Base-by-base conservation (phyloP, 2,888 invertebrate genomes). In the Hipparchia semele region DNA sequence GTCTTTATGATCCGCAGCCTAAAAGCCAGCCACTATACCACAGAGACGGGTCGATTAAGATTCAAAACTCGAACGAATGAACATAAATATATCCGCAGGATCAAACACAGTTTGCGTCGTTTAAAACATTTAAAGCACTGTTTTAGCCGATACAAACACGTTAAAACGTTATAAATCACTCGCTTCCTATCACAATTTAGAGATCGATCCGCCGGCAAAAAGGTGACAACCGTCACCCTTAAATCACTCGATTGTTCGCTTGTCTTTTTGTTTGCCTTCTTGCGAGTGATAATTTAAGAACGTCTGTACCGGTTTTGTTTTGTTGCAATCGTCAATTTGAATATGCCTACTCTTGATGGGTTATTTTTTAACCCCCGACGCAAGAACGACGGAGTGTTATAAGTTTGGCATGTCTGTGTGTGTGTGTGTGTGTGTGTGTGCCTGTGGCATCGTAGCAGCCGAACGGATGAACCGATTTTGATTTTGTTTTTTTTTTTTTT, bases 181-280 rank as follows among this genome's bases (percentile, higher is more conserved):
- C 91, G 86, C 79, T 80, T 83, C 76, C 83, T 82, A 89, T 87
- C 86, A 87, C 88, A 87, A 87, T 90, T 90, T 86, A 85, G 65
- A 68, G 72, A 73, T 73, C 90, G 88, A 90, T 90, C 78, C 82
- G 80, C 69, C 76, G 82, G 70, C 71, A 78, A 76, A 65, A 68
- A 54, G 61, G 74, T 65, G 69, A 62, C 65, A 71, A 59, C 74
- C 75, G 82, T 83, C 84, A 80, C 77, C 79, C 75, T 76, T 84
- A 84, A 92, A 92, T 92, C 92, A 91, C 90, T 87, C 85, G 83
- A 76, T 84, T 81, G 83, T 78, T 73, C 76, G 83, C 61, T 71
- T 10, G 23, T 46, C 70, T 54, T 62, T 68, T 65, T 64, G 49
- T 75, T 54, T 65, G 46, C 23, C 58, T 56, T 58, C 58, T 56